These are phyloP conservation scores for Drosophila ficusphila DNA, from an alignment of 1,140 invertebrate species.

Conservation along the genomic window DNA sequence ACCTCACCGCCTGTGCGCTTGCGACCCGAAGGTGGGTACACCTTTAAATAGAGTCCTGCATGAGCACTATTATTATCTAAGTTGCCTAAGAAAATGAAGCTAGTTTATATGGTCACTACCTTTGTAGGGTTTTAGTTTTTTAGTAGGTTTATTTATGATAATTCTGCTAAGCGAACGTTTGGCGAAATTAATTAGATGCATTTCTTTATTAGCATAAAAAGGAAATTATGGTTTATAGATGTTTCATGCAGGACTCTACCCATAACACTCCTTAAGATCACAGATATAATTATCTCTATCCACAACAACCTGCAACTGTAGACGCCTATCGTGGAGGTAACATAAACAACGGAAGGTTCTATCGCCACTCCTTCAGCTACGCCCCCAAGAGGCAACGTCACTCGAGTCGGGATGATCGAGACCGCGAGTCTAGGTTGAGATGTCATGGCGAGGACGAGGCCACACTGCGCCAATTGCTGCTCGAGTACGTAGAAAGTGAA, in stretches of 20 bases:
- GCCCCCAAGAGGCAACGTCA: constrained; percentile 79
- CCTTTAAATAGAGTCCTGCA: neutral
- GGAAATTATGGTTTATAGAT: no score
- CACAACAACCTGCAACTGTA: neutral
- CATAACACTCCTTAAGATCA: no score
- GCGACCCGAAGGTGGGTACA: constrained; percentile 79
- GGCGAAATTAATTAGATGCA: no score
- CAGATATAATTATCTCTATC: neutral
- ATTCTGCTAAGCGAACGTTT: no score
- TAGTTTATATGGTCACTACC: no score
- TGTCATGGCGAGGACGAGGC: constrained; percentile 84
- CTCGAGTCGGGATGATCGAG: constrained; percentile 79
- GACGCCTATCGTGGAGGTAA: constrained; percentile 80
- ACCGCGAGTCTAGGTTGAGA: constrained; percentile 82
- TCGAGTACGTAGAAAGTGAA: constrained; percentile 77
- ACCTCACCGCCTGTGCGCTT: constrained; percentile 83
- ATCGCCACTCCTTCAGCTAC: constrained; percentile 84
- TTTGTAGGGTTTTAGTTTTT: no score
- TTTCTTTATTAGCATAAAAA: no score
- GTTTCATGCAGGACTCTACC: neutral
- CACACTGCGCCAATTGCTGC: constrained; percentile 84
- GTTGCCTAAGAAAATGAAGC: no score
- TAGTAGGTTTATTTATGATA: no score
- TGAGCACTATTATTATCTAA: neutral
- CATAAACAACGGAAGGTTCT: constrained; percentile 83